Base-by-base conservation (phyloP, 2,797 vertebrate species). In the Poecilia wingei region DNA sequence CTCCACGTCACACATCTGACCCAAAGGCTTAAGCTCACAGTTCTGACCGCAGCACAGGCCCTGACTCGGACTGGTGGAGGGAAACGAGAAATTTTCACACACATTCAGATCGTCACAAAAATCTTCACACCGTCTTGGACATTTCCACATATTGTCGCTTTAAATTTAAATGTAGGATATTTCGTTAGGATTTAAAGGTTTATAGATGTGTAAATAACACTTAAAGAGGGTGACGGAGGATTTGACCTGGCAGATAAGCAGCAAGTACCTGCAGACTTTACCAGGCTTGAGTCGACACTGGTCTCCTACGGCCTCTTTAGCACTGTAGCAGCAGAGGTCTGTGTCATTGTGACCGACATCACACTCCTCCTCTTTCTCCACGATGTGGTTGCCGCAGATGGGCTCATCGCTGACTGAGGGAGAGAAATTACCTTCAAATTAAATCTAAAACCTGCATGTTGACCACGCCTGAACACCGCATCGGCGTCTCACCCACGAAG, bases 371-470 rank as follows among this genome's bases (percentile, higher is more conserved):
- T 87, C 95, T 1, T 93, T 82, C 84, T 97, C 96, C 16, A 96
- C 88, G 0, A 97, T 96, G 31, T 83, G 94, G 91, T 97, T 97
- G 72, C 97, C 96, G 89, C 97, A 97, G 84, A 96, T 97, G 79
- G 97, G 96, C 77, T 92, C 94, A 78, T 95, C 93, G n/a, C 93
- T 97, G 76, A 93, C 97, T 97, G 90, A n/a, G 6, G 46, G 80
- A 77, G 59, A 51, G 43, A 79, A 70, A 9, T 86, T 1, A 87
- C 22, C 0, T 69, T 43, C 22, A 43, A 69, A n/a, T 25, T 2
- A 14, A 25, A 39, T 39, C 18, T 69, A 43, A 22, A 13, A 4
- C 39, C 20, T 25, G 39, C 13, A 36, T 25, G 12, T 14, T 43
- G 9, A 69, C 22, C 36, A 4, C 4, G 4, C 31, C 18, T 7